Evolutionary conservation across 2,797 vertebrate species (phyloP).

Genomic region (Sebastiscus tertius): DNA sequence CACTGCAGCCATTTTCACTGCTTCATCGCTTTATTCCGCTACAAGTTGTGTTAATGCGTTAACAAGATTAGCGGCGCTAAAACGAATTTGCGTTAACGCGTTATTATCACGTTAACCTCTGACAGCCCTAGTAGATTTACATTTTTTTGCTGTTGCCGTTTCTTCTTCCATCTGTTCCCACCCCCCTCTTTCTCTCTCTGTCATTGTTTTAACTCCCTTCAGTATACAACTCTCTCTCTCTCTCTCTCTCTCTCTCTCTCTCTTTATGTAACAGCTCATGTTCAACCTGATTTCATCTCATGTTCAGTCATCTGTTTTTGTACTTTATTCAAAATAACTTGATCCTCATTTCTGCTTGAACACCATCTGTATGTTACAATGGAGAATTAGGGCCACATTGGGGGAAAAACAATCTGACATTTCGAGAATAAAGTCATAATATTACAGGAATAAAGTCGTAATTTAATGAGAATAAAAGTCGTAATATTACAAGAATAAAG

Average conservation of each 20-base stretch:
- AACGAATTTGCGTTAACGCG: too few relatives aligned
- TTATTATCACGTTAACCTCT: too few relatives aligned
- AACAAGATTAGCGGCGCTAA: too few relatives aligned
- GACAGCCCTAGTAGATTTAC: not conserved
- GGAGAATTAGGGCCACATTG: too few relatives aligned
- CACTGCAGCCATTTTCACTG: not conserved
- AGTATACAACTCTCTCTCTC: not conserved
- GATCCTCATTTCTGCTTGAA: not conserved
- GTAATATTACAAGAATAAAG: too few relatives aligned
- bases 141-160: not conserved
- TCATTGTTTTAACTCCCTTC: not conserved
- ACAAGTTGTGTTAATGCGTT: too few relatives aligned
- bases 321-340: not conserved
- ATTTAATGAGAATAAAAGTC: too few relatives aligned
- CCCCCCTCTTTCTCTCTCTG: not conserved
- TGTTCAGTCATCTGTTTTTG: not conserved
- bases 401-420: too few relatives aligned
- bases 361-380: not conserved
- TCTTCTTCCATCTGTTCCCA: not conserved
- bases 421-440: too few relatives aligned
- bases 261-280: slow-evolving; percentile 12
- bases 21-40: too few relatives aligned
- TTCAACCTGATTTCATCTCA: not conserved
- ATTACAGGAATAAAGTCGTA: too few relatives aligned
- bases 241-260: not conserved